Evolutionary conservation across 2,888 invertebrate genomes (phyloP).

Genomic region (Meloe dianella): DNA sequence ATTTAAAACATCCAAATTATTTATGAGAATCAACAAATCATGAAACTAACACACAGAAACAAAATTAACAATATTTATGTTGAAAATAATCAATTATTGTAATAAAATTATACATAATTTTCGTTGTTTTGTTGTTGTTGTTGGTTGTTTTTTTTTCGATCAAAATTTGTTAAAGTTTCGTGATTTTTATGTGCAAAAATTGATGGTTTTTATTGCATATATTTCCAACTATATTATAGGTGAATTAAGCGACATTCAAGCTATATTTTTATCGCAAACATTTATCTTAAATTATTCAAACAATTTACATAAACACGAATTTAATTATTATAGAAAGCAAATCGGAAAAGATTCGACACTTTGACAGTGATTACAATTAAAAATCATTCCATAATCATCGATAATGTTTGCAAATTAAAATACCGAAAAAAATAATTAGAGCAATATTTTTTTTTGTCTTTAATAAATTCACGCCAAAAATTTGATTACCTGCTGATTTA

Average conservation of each 20-base stretch:
- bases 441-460: neutral
- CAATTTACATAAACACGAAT: slow-evolving; percentile 32
- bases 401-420: neutral
- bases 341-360: slow-evolving; percentile 7
- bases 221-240: slow-evolving; percentile 14
- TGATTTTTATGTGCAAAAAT: slow-evolving; percentile 30
- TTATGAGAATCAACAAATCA: neutral
- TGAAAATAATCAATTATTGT: too few relatives aligned
- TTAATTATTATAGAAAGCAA: slow-evolving; percentile 24
- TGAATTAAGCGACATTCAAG: slow-evolving; percentile 36
- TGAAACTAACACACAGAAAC: neutral
- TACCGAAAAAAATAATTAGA: neutral
- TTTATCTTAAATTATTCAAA: slow-evolving; percentile 29
- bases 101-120: too few relatives aligned
- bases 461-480: neutral
- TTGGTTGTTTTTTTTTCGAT: slow-evolving; percentile 17
- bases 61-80: slow-evolving; percentile 18
- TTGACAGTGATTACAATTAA: neutral
- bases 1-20: neutral
- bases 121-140: too few relatives aligned
- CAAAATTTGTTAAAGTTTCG: slow-evolving; percentile 18
- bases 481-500: neutral
- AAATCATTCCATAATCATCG: neutral
- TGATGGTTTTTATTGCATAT: slow-evolving; percentile 26
- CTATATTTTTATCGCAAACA: slow-evolving; percentile 31